Evolutionary conservation across 2,113 vertebrate species (phyloP), one percentile per base, ranked within the genome.

Genomic region (Tenebrosternarchus preto): DNA sequence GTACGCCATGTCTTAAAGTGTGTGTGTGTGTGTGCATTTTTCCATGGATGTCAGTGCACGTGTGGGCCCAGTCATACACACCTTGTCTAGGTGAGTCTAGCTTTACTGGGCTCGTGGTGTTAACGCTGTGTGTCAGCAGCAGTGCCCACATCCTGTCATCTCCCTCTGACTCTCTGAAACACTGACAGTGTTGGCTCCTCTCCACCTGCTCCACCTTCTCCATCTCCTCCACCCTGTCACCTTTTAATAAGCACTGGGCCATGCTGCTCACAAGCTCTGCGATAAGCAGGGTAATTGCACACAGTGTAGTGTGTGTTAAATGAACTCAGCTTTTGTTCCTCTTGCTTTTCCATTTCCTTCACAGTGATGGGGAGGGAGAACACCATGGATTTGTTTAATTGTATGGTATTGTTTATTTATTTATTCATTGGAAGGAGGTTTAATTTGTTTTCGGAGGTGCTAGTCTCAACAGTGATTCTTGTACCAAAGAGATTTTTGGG

Each of bases 261-360:
- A 33, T 84, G 83, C 25, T 83, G 27, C 67, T n/a, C n/a, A n/a
- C n/a, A n/a, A n/a, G n/a, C n/a, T 50, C 8, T 77, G 73, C 77
- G 84, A 88, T 91, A 89, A 88, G 90, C 81, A 85, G 27, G 88
- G 86, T 89, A 90, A 90, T 90, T 88, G 88, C 85, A 86, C 82
- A 79, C 53, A 80, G 86, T 81, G 87, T 82, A 78, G 36, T 77
- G 86, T 85, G 81, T 5, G 86, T 50, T 50, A 86, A 87, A 89
- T 86, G 85, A 84, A 80, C 75, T 83, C 73, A 73, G 86, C 81
- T 31, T 80, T 8, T 82, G 82, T 80, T 66, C 63, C 46, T 17
- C 78, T 75, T 12, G 1, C 9, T 12, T 12, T 76, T 31, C 27
- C 22, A 7, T 33, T 76, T 22, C 29, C 43, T 11, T 11, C 27